Conservation (phyloP, 2,797 vertebrate species). For the Tapera naevia region DNA sequence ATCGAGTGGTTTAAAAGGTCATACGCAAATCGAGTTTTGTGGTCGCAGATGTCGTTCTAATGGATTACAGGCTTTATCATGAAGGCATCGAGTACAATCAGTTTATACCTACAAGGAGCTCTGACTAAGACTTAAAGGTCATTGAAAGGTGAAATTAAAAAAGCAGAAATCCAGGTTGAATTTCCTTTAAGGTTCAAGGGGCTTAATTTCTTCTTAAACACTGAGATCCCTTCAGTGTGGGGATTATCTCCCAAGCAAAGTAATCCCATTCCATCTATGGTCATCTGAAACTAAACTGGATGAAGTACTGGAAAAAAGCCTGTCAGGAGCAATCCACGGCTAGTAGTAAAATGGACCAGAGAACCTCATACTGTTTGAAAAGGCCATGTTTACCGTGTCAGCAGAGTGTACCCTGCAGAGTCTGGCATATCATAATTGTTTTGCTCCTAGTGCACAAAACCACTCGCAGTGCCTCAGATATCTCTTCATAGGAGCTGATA, state of each 20-base stretch:
- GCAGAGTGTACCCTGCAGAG: not conserved
- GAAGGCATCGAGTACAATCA: not conserved
- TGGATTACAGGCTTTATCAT: conserved; percentile 20
- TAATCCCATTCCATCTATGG: not conserved
- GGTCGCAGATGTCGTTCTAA: conserved; percentile 12
- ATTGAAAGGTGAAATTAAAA: conserved; percentile 17
- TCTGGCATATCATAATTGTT: not conserved
- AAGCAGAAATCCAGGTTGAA: not conserved
- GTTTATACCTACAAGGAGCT: not conserved
- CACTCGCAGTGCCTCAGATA: not conserved
- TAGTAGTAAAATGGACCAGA: not conserved
- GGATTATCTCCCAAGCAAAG: conserved; percentile 23
- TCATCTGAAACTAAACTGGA: not conserved
- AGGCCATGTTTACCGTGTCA: not conserved
- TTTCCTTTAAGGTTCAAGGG: not conserved
- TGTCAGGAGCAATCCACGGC: not conserved
- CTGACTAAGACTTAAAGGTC: not conserved
- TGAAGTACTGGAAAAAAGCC: not conserved
- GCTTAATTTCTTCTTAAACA: conserved; percentile 2
- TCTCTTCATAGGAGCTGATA: not conserved
- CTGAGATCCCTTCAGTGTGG: not conserved
- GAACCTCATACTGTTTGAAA: conserved; percentile 22
- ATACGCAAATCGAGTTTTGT: not conserved
- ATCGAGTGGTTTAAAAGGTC: conserved; percentile 1
- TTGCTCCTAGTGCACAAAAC: not conserved